A percentile compares a stretch with the other conserved stretches of the same genome.
Conservation (phyloP, 2,797 vertebrate genomes). For the Peromyscus attwateri region DNA sequence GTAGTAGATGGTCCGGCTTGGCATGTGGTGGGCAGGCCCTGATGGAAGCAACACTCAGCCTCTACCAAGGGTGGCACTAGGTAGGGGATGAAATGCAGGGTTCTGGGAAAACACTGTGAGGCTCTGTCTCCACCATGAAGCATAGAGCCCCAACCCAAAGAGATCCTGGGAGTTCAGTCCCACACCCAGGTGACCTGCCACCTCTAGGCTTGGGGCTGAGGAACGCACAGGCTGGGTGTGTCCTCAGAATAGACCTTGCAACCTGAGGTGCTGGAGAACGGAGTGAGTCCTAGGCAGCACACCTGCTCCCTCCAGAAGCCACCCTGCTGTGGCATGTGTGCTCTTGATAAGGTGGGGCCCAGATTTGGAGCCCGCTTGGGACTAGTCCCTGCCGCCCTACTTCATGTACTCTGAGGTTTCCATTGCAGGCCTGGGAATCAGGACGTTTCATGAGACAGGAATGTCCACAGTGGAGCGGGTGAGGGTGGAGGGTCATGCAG, state of each 20-base stretch:
- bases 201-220: background rate
- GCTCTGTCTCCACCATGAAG: background rate
- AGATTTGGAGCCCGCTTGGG: background rate
- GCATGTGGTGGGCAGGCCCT: background rate
- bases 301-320: background rate
- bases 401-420: background rate
- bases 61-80: background rate
- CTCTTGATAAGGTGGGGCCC: background rate
- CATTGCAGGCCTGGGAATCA: background rate
- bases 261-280: background rate
- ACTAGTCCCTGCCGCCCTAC: background rate
- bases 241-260: background rate
- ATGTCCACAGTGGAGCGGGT: background rate
- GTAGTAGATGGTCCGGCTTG: background rate
- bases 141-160: background rate
- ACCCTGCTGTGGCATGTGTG: slow-evolving; percentile 10
- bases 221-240: background rate
- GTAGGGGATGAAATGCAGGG: too few species aligned
- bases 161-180: background rate
- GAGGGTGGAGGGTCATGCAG: background rate
- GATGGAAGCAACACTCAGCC: background rate
- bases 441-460: background rate
- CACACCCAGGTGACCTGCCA: background rate
- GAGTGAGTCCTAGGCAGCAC: background rate
- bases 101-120: slow-evolving; percentile 1